A percentile compares a stretch with the other conserved stretches of the same genome.
These are phyloP conservation scores for Marmota monax DNA, from an alignment of 2,113 vertebrate species.

Conservation along the genomic window DNA sequence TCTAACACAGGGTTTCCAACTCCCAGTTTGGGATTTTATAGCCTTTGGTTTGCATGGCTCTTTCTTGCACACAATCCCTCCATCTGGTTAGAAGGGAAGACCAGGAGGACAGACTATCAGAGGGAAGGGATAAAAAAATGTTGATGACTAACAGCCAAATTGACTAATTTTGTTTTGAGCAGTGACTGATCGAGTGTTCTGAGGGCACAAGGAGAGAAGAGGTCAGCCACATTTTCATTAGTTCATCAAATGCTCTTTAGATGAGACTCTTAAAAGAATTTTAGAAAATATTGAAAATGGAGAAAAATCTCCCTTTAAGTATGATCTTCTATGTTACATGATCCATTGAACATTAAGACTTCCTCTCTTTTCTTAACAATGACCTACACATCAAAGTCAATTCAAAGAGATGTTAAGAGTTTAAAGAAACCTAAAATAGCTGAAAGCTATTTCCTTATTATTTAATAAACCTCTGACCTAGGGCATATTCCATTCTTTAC, in stretches of 20 bases:
- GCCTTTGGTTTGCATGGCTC: background rate
- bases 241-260: constrained; percentile 64
- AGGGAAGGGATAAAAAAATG: background rate
- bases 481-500: constrained; percentile 16
- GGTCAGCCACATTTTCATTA: constrained; percentile 55
- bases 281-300: constrained; percentile 45
- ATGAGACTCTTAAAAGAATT: constrained; percentile 55
- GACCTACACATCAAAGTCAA: constrained; percentile 74
- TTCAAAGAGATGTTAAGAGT: constrained; percentile 68
- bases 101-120: background rate
- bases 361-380: constrained; percentile 63
- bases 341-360: constrained; percentile 67
- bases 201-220: background rate
- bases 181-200: background rate
- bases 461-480: constrained; percentile 60
- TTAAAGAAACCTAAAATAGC: constrained; percentile 72
- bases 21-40: background rate
- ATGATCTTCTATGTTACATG: constrained; percentile 16
- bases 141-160: background rate
- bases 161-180: constrained; percentile 38
- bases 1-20: background rate
- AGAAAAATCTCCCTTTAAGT: constrained; percentile 56
- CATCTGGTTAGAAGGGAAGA: background rate
- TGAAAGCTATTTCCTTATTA: constrained; percentile 62
- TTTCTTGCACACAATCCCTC: background rate